Conservation (phyloP, 2,888 invertebrate genomes). For the Dendrolimus houi region DNA sequence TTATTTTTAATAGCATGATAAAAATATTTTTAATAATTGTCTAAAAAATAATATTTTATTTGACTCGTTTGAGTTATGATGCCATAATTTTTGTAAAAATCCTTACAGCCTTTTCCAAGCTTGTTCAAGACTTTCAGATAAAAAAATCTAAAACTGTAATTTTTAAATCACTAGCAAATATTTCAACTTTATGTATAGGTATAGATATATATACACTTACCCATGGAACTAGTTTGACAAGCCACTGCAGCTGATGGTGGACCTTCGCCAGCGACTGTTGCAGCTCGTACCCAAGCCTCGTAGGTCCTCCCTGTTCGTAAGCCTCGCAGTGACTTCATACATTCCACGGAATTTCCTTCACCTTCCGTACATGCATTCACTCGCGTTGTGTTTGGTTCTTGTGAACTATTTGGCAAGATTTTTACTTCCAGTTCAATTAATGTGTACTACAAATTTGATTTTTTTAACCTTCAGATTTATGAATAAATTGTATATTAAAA, state of each 20-base stretch:
- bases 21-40: too few relatives aligned
- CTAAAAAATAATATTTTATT: too few relatives aligned
- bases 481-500: too few relatives aligned
- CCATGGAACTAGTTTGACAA: conserved; percentile 62
- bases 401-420: conserved; percentile 31
- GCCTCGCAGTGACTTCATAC: conserved; percentile 79
- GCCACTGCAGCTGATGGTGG: conserved; percentile 60
- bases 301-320: conserved; percentile 84
- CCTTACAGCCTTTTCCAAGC: too few relatives aligned
- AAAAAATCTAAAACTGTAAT: too few relatives aligned
- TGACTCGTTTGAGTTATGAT: too few relatives aligned
- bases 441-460: too few relatives aligned
- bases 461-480: too few relatives aligned
- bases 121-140: too few relatives aligned
- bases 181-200: background rate
- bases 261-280: conserved; percentile 85
- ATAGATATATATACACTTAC: conserved; percentile 23
- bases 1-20: too few relatives aligned
- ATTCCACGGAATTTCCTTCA: conserved; percentile 49
- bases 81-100: too few relatives aligned
- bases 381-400: conserved; percentile 57
- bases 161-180: background rate
- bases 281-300: conserved; percentile 91
- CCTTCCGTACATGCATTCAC: conserved; percentile 55
- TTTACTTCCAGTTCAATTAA: too few relatives aligned